A percentile compares a stretch with the other conserved stretches of the same genome.
These are phyloP conservation scores for Macaria notata DNA, from an alignment of 2,888 invertebrate genomes.

Conservation along the genomic window DNA sequence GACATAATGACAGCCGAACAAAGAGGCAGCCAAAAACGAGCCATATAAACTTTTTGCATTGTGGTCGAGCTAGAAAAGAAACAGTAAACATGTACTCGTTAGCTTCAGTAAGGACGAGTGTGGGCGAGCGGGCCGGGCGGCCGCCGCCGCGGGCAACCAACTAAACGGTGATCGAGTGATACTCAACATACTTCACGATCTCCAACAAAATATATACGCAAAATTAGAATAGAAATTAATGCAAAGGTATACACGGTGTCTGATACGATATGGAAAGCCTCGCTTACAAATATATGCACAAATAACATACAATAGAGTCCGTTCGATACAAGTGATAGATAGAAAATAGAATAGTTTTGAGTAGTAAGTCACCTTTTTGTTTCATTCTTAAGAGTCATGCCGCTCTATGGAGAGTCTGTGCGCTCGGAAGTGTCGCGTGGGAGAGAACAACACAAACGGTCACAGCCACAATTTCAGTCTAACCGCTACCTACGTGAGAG, in stretches of 20 bases:
- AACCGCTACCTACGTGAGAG: slow-evolving; percentile 54
- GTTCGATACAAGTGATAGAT: slow-evolving; percentile 60
- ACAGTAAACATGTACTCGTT: slow-evolving; percentile 69
- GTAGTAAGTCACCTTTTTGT: slow-evolving; percentile 87
- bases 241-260: slow-evolving; percentile 49
- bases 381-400: slow-evolving; percentile 65
- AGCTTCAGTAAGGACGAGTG: slow-evolving; percentile 45
- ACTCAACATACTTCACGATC: slow-evolving; percentile 40
- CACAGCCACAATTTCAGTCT: slow-evolving; percentile 76
- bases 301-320: slow-evolving; percentile 58
- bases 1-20: slow-evolving; percentile 80
- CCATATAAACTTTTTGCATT: slow-evolving; percentile 80
- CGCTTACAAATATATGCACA: slow-evolving; percentile 60
- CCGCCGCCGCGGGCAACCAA: slow-evolving; percentile 51
- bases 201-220: slow-evolving; percentile 43
- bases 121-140: slow-evolving; percentile 24
- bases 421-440: slow-evolving; percentile 37
- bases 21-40: slow-evolving; percentile 81
- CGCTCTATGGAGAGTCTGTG: slow-evolving; percentile 30
- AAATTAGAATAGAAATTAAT: slow-evolving; percentile 41
- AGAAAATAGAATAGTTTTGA: slow-evolving; percentile 83
- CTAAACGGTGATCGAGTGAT: slow-evolving; percentile 61
- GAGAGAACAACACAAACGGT: slow-evolving; percentile 58
- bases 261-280: slow-evolving; percentile 69
- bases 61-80: slow-evolving; percentile 79